A percentile compares a stretch with the other conserved stretches of the same genome.
Evolutionary conservation across 1,140 invertebrate species (phyloP).

Genomic region (Wasmannia auropunctata): DNA sequence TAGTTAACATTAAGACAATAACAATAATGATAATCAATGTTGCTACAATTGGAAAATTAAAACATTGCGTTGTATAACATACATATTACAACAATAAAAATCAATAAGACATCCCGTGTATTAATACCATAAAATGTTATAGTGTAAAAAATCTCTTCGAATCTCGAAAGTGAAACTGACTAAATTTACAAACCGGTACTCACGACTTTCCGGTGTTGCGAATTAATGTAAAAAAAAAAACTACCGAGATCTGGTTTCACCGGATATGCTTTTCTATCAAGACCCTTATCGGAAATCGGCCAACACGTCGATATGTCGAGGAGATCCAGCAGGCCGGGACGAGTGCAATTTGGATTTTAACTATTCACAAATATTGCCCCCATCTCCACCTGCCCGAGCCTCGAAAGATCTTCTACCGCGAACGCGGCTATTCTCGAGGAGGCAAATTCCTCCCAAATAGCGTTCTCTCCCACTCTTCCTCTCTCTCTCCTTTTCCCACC

Average conservation of each 20-base stretch:
- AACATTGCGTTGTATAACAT: background rate
- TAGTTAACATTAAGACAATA: background rate
- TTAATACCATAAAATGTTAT: background rate
- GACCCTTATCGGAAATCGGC: background rate
- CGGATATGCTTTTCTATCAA: background rate
- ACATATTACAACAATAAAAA: background rate
- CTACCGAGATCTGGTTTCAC: background rate
- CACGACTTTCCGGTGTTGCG: background rate
- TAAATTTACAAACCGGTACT: background rate
- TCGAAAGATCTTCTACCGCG: constrained; percentile 32
- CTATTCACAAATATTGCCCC: constrained; percentile 82
- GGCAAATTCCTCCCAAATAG: background rate
- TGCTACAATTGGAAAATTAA: background rate
- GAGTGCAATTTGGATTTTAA: constrained; percentile 84
- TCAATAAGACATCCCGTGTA: background rate
- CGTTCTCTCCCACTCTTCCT: background rate
- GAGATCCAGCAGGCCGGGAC: constrained; percentile 83
- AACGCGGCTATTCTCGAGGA: background rate
- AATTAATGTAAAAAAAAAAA: constrained; percentile 6
- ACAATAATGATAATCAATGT: background rate
- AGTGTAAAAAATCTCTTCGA: background rate
- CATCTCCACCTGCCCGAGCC: constrained; percentile 80
- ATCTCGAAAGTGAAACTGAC: background rate
- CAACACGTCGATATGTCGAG: constrained; percentile 71
- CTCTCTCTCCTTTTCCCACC: constrained; percentile 14